Evolutionary conservation across 2,888 invertebrate species (phyloP), one percentile per base, ranked within the genome.

Genomic region (Autographa pulchrina): DNA sequence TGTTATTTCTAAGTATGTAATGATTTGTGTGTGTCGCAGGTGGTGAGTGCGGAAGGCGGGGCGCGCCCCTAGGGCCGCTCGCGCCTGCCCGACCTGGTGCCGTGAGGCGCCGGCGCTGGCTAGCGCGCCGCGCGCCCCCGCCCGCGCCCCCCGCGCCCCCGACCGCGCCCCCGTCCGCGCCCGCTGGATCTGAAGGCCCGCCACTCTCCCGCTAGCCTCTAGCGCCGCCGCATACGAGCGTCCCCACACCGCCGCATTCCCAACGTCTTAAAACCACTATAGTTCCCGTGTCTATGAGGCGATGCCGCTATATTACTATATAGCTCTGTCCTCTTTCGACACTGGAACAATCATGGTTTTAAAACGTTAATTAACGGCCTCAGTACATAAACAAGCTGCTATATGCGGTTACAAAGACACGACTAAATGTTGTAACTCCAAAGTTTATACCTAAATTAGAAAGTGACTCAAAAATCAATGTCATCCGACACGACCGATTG

Each of bases 71-170:
- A 96, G 96, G 96, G 94, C 92, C 94, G 95, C 91, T 94, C 93
- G 93, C 96, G 96, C 96, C 96, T 96, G 96, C 96, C 96, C 96
- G 96, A 96, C 95, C 95, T 96, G 92, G 96, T 96, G 95, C 96
- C 96, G 95, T 96, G 96, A 96, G 95, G 81, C 80, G 78, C 92
- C 86, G 90, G 84, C 90, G 86, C 88, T 86, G 86, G 82, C 86
- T 88, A 86, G 87, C 83, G 85, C 85, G 76, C 84, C 77, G 78
- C 81, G 74, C 48, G 54, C 54, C 54, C 71, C 73, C 25, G 2
- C 1, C 69, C 31, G 81, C 67, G 70, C 58, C 25, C 25, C 1
- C 69, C 31, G 81, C 67, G 70, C 58, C 72, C 75, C 78, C 85
- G 60, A 81, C 64, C 77, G 71, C 78, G 68, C 77, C n/a, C 82